Evolutionary conservation across 2,797 vertebrate genomes (phyloP).

Genomic region (Enteromius afrohamiltoni): DNA sequence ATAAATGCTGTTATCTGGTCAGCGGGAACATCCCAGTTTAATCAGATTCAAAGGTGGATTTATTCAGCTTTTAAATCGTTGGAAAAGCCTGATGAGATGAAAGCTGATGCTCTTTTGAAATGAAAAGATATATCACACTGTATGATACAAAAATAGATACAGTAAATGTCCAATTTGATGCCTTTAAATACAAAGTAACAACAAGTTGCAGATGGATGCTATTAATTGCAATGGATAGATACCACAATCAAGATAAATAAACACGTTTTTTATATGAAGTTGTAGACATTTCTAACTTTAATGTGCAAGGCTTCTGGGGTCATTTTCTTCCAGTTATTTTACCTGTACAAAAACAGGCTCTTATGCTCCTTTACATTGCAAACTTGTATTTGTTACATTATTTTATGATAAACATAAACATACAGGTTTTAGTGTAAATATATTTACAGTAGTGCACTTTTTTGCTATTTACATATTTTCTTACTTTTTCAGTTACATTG

Average conservation of each 20-base stretch:
- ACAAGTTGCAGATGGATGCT: background rate
- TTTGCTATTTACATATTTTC: background rate
- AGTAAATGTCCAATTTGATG: slow-evolving; percentile 1
- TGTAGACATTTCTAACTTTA: background rate
- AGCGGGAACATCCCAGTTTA: slow-evolving; percentile 55
- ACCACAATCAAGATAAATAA: background rate
- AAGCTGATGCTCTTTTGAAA: slow-evolving; percentile 31
- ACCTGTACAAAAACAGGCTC: background rate
- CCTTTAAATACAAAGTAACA: background rate
- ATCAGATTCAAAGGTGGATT: slow-evolving; percentile 54
- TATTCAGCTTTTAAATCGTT: slow-evolving; percentile 51
- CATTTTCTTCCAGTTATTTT: background rate
- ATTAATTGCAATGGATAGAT: background rate
- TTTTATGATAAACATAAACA: background rate
- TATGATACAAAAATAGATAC: background rate
- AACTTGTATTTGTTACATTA: background rate
- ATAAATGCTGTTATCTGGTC: slow-evolving; percentile 58
- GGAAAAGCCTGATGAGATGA: slow-evolving; percentile 30
- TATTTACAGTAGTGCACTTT: too few relatives aligned
- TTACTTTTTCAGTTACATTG: background rate
- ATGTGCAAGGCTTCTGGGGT: background rate
- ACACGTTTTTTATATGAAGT: background rate
- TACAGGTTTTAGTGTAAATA: too few relatives aligned
- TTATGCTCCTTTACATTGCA: background rate
- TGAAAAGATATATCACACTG: background rate